These are phyloP conservation scores for Sinhomidia bicolor DNA, from an alignment of 2,888 invertebrate genomes.

Conservation along the genomic window DNA sequence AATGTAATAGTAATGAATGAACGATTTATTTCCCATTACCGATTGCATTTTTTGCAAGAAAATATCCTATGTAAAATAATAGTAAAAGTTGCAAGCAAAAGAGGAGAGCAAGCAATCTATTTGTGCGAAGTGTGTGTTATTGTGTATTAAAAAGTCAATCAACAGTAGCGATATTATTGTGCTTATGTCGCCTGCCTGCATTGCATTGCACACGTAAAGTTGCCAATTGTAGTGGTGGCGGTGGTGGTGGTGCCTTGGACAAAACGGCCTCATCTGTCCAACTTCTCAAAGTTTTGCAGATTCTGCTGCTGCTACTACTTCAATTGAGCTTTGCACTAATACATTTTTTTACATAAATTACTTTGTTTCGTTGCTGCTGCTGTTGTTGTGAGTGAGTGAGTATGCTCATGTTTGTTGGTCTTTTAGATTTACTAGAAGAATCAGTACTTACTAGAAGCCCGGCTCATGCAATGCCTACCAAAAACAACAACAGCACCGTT, in stretches of 20 bases:
- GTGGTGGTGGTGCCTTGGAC: background rate
- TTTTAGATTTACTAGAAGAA: background rate
- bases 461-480: background rate
- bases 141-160: slow-evolving; percentile 43
- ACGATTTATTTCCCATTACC: slow-evolving; percentile 15
- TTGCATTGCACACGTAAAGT: background rate
- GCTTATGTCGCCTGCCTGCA: too few species aligned
- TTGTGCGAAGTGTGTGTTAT: background rate
- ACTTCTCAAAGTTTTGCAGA: background rate
- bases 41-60: slow-evolving; percentile 8
- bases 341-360: background rate
- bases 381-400: too few species aligned
- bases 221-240: background rate
- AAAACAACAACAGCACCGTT: background rate
- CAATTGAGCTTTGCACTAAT: background rate
- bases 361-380: too few species aligned
- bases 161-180: background rate
- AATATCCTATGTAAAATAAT: background rate
- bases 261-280: slow-evolving; percentile 52
- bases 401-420: background rate
- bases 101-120: background rate
- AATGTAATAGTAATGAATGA: background rate
- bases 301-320: background rate
- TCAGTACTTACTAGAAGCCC: background rate
- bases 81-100: background rate